Conservation (phyloP, 2,888 invertebrate genomes). For the Drosophila neoperkinsi region DNA sequence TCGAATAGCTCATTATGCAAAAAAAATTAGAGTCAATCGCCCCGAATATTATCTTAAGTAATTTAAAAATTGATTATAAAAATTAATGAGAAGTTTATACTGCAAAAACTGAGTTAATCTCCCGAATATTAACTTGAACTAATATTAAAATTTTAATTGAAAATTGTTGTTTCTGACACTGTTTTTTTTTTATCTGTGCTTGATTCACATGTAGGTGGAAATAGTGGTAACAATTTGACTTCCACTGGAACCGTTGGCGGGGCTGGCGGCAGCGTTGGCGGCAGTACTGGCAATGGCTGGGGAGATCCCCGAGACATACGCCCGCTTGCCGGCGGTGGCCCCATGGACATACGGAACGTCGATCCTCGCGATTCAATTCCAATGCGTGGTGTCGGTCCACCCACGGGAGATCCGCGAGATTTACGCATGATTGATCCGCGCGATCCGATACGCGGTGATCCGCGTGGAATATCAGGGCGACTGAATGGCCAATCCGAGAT, state of each 20-base stretch:
- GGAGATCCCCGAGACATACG: constrained; percentile 88
- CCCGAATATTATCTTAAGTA: background rate
- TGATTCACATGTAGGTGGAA: constrained; percentile 45
- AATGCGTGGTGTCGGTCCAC: constrained; percentile 81
- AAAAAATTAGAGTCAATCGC: background rate
- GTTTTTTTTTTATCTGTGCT: background rate
- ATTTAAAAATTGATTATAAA: background rate
- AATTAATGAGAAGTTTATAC: background rate
- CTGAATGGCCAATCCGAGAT: constrained; percentile 92
- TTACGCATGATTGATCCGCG: constrained; percentile 86
- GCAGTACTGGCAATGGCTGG: constrained; percentile 86
- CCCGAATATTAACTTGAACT: background rate
- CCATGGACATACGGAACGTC: constrained; percentile 86
- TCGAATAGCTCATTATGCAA: background rate
- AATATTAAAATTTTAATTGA: background rate
- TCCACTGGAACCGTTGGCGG: constrained; percentile 55
- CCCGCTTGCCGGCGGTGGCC: constrained; percentile 69
- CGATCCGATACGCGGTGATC: constrained; percentile 88
- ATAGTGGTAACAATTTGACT: constrained; percentile 51
- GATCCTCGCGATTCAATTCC: constrained; percentile 86
- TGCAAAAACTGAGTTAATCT: background rate
- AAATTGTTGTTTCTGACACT: background rate
- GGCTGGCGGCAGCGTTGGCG: constrained; percentile 58
- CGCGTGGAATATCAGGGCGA: constrained; percentile 92
- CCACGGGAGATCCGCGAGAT: constrained; percentile 84